Evolutionary conservation across 2,888 invertebrate species (phyloP).

Genomic region (Tachina grossa): DNA sequence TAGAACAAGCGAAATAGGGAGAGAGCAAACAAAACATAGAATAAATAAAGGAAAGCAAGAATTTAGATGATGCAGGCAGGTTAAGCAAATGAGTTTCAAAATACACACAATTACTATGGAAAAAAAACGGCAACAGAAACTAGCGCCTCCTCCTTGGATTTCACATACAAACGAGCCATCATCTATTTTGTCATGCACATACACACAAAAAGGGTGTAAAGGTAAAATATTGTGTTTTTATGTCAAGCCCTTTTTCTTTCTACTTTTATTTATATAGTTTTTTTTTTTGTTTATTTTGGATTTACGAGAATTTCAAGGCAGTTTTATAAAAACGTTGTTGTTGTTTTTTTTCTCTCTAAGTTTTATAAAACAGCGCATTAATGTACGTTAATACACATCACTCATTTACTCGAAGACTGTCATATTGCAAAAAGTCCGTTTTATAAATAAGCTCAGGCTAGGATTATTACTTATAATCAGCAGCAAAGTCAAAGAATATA

Average conservation of each 20-base stretch:
- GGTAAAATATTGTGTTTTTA: slow-evolving; percentile 40
- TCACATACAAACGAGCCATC: background rate
- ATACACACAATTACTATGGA: slow-evolving; percentile 7
- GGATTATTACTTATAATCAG: too few species aligned
- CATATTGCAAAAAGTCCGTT: too few species aligned
- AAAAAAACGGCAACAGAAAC: slow-evolving; percentile 5
- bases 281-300: background rate
- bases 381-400: slow-evolving; percentile 13
- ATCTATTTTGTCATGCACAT: slow-evolving; percentile 1
- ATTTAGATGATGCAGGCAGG: slow-evolving; percentile 54
- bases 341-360: background rate
- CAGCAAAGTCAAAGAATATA: too few species aligned
- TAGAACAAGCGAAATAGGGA: slow-evolving; percentile 17
- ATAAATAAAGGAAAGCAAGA: slow-evolving; percentile 21
- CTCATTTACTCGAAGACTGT: too few species aligned
- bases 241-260: slow-evolving; percentile 20
- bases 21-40: background rate
- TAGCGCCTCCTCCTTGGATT: background rate
- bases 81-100: slow-evolving; percentile 50
- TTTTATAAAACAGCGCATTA: background rate
- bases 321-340: slow-evolving; percentile 18
- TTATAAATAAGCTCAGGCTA: too few species aligned
- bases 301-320: slow-evolving; percentile 30
- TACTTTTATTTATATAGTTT: slow-evolving; percentile 3
- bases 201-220: slow-evolving; percentile 24